Percentiles rank a stretch among this genome's conserved stretches.
Evolutionary conservation across 2,888 invertebrate species (phyloP).

Genomic region (Rhagonycha fulva): DNA sequence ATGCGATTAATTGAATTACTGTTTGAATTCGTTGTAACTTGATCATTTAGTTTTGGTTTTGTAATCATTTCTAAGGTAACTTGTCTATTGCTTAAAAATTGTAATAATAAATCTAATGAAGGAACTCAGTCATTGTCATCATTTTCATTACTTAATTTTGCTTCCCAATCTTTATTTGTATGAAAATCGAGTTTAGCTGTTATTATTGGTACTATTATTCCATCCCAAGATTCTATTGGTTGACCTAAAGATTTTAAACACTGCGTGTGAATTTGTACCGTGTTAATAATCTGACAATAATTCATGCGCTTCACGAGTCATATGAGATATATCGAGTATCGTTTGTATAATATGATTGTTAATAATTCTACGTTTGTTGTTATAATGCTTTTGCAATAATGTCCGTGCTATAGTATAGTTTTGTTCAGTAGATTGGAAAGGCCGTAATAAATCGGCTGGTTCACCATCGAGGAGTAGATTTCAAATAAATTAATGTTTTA

Average conservation of each 20-base stretch:
- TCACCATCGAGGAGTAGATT: no score
- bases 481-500: no score
- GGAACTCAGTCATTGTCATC: background rate
- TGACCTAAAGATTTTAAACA: no score
- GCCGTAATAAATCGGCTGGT: constrained; percentile 4
- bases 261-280: no score
- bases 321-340: constrained; percentile 8
- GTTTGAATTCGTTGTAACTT: no score
- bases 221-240: constrained; percentile 22
- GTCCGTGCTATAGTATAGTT: constrained; percentile 19
- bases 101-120: no score
- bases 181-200: constrained; percentile 18
- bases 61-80: no score
- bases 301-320: constrained; percentile 7
- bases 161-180: constrained; percentile 5
- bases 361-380: constrained; percentile 26
- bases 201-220: constrained; percentile 19
- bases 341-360: constrained; percentile 17
- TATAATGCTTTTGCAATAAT: constrained; percentile 15
- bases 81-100: no score
- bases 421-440: constrained; percentile 11
- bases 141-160: constrained; percentile 9
- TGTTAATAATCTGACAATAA: no score
- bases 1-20: background rate
- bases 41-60: no score